These are phyloP conservation scores for Heterotilapia buettikoferi DNA, from an alignment of 2,113 vertebrate species.

Conservation along the genomic window DNA sequence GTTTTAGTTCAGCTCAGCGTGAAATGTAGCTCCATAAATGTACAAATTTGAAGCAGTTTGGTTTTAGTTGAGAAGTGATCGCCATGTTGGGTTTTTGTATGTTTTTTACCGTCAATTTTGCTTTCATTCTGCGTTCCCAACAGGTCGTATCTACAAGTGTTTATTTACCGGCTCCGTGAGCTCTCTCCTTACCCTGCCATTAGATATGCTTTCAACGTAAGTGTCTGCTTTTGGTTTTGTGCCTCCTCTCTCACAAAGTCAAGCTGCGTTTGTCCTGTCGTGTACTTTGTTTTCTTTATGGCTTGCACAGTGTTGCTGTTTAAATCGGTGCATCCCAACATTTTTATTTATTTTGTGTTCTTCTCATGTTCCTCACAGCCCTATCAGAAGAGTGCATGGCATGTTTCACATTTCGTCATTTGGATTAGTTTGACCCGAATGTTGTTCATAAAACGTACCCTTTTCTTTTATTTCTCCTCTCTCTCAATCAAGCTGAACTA, in stretches of 20 bases:
- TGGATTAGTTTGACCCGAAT: background rate
- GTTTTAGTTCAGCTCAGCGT: background rate
- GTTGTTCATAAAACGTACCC: background rate
- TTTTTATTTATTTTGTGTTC: background rate
- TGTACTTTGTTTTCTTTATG: background rate
- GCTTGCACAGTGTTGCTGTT: background rate
- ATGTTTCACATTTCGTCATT: background rate
- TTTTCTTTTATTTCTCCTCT: background rate
- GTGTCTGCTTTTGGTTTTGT: slow-evolving; percentile 47
- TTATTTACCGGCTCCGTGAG: slow-evolving; percentile 99
- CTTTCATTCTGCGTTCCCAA: background rate
- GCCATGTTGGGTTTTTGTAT: background rate
- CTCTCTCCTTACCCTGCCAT: slow-evolving; percentile 93
- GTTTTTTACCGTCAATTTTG: background rate
- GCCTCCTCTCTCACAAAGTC: background rate
- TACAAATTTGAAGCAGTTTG: background rate
- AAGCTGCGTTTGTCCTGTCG: background rate
- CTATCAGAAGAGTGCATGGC: background rate
- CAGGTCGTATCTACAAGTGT: slow-evolving; percentile 98
- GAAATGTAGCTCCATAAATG: background rate
- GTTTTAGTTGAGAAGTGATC: background rate
- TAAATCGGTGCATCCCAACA: background rate
- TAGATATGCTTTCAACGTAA: slow-evolving; percentile 98
- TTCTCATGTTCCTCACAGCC: background rate
- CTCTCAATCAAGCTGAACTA: background rate